Evolutionary conservation across 2,888 invertebrate species (phyloP).

Genomic region (Rhynchonema sp.): DNA sequence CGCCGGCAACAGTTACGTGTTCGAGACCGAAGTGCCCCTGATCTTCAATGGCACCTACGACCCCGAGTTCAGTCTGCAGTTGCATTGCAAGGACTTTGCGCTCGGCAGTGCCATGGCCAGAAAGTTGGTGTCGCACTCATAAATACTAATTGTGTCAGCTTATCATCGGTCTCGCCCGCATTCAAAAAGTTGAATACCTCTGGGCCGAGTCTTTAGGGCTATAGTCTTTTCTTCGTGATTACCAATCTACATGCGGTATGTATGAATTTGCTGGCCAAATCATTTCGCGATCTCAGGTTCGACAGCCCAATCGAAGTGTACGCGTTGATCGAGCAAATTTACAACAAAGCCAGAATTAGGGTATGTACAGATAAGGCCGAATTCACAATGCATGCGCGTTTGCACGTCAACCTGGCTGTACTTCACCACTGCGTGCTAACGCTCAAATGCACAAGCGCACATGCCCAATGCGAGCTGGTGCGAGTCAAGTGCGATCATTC

Average conservation of each 20-base stretch:
- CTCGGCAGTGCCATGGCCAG: not conserved
- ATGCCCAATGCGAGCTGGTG: not conserved
- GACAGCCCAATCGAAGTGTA: not conserved
- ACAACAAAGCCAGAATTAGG: not conserved
- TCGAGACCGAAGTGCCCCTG: constrained; percentile 3
- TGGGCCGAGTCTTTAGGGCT: too few relatives aligned
- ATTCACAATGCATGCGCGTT: too few relatives aligned
- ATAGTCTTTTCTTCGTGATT: not conserved
- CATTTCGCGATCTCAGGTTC: not conserved
- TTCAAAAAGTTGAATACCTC: not conserved
- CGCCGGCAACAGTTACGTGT: constrained; percentile 2
- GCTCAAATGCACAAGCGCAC: too few relatives aligned
- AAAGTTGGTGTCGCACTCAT: not conserved
- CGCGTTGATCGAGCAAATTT: not conserved
- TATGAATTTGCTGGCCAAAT: not conserved
- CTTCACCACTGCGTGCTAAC: too few relatives aligned
- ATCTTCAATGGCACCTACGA: constrained; percentile 1
- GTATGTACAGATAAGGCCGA: too few relatives aligned
- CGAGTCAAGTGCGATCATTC: not conserved
- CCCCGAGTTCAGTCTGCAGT: not conserved
- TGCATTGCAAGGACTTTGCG: constrained; percentile 3
- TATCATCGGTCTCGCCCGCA: too few relatives aligned
- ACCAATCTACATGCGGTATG: not conserved
- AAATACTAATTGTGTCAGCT: too few relatives aligned
- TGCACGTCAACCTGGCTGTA: too few relatives aligned